Evolutionary conservation across 1,140 invertebrate genomes (phyloP), one percentile per base, ranked within the genome.

Genomic region (Portunus trituberculatus): DNA sequence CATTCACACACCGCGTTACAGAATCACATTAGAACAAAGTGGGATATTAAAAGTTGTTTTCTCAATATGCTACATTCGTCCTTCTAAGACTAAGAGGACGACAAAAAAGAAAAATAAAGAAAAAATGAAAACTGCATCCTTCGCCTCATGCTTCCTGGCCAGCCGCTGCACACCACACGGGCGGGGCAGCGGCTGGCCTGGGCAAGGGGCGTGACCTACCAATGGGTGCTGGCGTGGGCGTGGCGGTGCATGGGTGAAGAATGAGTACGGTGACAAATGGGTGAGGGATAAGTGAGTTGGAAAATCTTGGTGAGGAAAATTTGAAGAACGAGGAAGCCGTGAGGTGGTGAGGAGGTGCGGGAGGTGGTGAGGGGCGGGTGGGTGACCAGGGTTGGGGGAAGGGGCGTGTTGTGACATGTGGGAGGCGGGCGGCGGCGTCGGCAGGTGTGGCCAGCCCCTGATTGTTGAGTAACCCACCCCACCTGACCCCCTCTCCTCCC

Each of bases 381-480:
- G 48, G 39, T 20, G 89, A 59, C 16, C 29, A 10, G 52, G 52
- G 52, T 14, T 2, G 52, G 52, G 52, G 52, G 52, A 76, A n/a
- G 59, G 46, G 31, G 59, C 48, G 91, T 59, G 91, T 92, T 92
- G 91, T 92, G 91, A 92, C 91, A 92, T 92, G 91, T 92, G 91
- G 91, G 59, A 92, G 91, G 91, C 91, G 91, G 31, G 91, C 59
- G 91, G 91, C 25, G 67, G 67, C 67, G 20, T 7, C 46, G 46
- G 59, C 46, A 76, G 91, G 91, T 76, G 59, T 52, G 91, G 46
- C 46, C 32, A 31, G 91, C 59, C 91, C 31, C 59, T 92, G 91
- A 92, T 92, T 92, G 91, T 92, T 59, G 48, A 67, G 59, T 52
- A 59, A 92, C 59, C 90, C 32, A n/a, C n/a, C 46, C 59, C 29